A percentile compares a stretch with the other conserved stretches of the same genome.
phyloP scores from a whole-genome alignment of 2,113 vertebrate genomes.

The Lota lota region DNA sequence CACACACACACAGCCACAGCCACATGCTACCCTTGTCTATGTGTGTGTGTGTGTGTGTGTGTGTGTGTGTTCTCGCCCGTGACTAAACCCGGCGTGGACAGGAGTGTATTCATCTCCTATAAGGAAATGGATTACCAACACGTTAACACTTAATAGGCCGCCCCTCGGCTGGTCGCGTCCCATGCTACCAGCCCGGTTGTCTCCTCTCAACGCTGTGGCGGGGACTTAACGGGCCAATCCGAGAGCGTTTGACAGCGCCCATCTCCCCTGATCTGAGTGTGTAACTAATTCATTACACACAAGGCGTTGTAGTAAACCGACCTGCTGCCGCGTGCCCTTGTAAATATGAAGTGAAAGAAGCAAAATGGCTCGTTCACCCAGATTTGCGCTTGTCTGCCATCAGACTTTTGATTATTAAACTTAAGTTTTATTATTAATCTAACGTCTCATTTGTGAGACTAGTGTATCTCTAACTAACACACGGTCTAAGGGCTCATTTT shows the following conservation, averaged over 20 bases:
- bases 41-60: slow-evolving; percentile 20
- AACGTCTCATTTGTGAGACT: no score
- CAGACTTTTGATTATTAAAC: no score
- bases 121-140: slow-evolving; percentile 62
- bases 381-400: no score
- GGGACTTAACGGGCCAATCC: slow-evolving; percentile 69
- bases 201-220: slow-evolving; percentile 39
- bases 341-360: neutral
- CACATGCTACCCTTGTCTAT: no score
- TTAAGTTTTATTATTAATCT: no score
- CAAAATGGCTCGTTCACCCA: no score
- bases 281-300: slow-evolving; percentile 69
- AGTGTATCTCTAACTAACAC: no score
- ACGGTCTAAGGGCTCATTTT: no score
- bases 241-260: slow-evolving; percentile 66
- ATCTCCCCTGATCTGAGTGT: slow-evolving; percentile 62
- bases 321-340: slow-evolving; percentile 38
- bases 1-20: no score
- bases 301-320: slow-evolving; percentile 40
- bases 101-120: slow-evolving; percentile 63
- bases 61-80: slow-evolving; percentile 41
- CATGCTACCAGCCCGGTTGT: slow-evolving; percentile 9
- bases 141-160: slow-evolving; percentile 68
- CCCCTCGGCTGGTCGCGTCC: neutral
- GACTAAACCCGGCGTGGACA: slow-evolving; percentile 47